A percentile compares a stretch with the other conserved stretches of the same genome.
phyloP scores from a whole-genome alignment of 2,888 invertebrate genomes.

The Amphipoea lucens region DNA sequence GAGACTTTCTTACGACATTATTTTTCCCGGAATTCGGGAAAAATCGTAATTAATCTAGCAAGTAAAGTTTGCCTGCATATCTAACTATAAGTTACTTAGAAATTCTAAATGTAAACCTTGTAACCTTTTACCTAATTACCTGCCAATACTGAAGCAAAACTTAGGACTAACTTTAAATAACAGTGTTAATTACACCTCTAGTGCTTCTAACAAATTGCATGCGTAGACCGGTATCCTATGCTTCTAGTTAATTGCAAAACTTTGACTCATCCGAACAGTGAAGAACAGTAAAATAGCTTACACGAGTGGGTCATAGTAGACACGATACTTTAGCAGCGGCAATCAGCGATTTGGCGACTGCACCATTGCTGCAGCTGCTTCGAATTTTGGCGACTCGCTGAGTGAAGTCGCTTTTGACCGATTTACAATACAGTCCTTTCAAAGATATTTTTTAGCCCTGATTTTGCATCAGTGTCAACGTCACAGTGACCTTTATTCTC shows the following conservation, averaged over 20 bases:
- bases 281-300: not conserved
- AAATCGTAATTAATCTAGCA: too few relatives aligned
- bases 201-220: conserved; percentile 36
- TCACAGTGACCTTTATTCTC: too few relatives aligned
- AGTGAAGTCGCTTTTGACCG: not conserved
- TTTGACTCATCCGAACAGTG: not conserved
- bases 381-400: not conserved
- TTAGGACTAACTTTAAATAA: conserved; percentile 26
- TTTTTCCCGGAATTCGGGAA: too few relatives aligned
- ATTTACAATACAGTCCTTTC: not conserved
- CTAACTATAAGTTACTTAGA: conserved; percentile 1
- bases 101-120: not conserved
- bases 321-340: not conserved
- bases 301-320: not conserved
- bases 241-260: conserved; percentile 30
- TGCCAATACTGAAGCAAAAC: conserved; percentile 31
- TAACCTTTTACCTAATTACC: conserved; percentile 22
- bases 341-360: not conserved
- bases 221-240: not conserved
- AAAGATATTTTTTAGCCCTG: not conserved
- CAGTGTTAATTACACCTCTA: conserved; percentile 16
- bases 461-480: not conserved
- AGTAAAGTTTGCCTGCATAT: not conserved
- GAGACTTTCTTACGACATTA: too few relatives aligned
- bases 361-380: not conserved